Evolutionary conservation across 2,113 vertebrate species (phyloP), one percentile per base, ranked within the genome.

Genomic region (Acrocephalus arundinaceus): DNA sequence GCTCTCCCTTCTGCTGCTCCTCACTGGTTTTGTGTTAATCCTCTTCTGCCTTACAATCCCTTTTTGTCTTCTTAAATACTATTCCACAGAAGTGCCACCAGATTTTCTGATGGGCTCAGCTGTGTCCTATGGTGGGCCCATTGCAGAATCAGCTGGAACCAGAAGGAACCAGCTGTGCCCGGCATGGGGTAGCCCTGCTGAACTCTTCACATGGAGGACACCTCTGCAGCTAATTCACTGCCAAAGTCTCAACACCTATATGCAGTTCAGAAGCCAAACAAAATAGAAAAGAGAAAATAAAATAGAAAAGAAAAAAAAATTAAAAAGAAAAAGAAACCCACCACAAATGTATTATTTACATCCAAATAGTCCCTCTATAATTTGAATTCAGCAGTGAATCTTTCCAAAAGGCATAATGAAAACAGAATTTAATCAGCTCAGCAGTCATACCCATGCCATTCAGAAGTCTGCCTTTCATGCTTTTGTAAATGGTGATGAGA

Each of bases 401-500:
- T 87, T 41, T 79, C 86, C 63, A 88, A 75, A 79, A 87, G 16
- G 24, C 22, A 65, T 52, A 89, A 82, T 61, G 51, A 88, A 28
- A 89, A 84, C 43, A 74, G 65, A 89, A 89, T 94, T 89, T 82
- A 87, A 81, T 84, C 73, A 77, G 15, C 52, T 62, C 87, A 37
- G 37, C 51, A 87, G 66, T 68, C 55, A 57, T 72, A 75, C 21
- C 25, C 62, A 74, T 51, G 41, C 10, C 25, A 27, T 41, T 91
- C 37, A 55, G 59, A 94, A 86, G 28, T n/a, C 35, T 83, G 73
- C 30, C 33, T 90, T 93, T 83, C n/a, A 63, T 65, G 48, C 58
- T 81, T 24, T 65, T 25, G 4, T 63, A 85, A 94, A 68, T n/a
- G 35, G 17, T 27, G 21, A 68, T 68, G 54, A 85, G 24, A 85